Percentiles rank a stretch among this genome's conserved stretches.
These are phyloP conservation scores for Drosophila peninsularis DNA, from an alignment of 2,888 invertebrate genomes.

Conservation along the genomic window DNA sequence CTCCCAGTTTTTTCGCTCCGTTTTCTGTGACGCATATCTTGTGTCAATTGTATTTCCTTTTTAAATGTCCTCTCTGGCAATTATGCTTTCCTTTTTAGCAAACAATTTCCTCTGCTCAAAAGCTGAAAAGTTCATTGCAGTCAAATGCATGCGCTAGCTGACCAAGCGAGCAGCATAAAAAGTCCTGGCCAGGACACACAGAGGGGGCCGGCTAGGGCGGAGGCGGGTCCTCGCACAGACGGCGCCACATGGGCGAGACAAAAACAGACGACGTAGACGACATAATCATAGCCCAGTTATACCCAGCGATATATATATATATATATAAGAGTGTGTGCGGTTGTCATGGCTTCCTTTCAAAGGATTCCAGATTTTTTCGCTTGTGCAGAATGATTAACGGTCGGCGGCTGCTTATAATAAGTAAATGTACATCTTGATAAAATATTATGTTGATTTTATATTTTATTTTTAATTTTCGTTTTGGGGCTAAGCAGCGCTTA, in stretches of 20 bases:
- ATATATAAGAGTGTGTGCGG: background rate
- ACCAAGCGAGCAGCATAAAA: conserved; percentile 24
- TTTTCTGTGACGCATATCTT: conserved; percentile 31
- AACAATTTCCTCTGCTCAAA: conserved; percentile 53
- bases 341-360: conserved; percentile 12
- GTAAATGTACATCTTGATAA: conserved; percentile 18
- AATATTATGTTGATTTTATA: background rate
- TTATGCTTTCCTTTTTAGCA: conserved; percentile 61
- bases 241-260: conserved; percentile 77
- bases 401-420: conserved; percentile 11
- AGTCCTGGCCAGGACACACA: conserved; percentile 30
- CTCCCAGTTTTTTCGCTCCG: background rate
- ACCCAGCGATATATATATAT: conserved; percentile 6
- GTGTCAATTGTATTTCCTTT: conserved; percentile 66
- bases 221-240: conserved; percentile 40
- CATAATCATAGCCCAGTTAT: conserved; percentile 51
- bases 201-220: conserved; percentile 44
- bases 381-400: background rate
- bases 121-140: conserved; percentile 61
- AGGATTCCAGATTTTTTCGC: conserved; percentile 1
- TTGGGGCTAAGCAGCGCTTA: conserved; percentile 1
- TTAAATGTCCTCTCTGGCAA: conserved; percentile 62
- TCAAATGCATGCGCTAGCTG: conserved; percentile 53
- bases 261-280: conserved; percentile 29
- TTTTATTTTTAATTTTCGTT: background rate